These are phyloP conservation scores for Thalpophila matura DNA, from an alignment of 2,888 invertebrate species.

Conservation along the genomic window DNA sequence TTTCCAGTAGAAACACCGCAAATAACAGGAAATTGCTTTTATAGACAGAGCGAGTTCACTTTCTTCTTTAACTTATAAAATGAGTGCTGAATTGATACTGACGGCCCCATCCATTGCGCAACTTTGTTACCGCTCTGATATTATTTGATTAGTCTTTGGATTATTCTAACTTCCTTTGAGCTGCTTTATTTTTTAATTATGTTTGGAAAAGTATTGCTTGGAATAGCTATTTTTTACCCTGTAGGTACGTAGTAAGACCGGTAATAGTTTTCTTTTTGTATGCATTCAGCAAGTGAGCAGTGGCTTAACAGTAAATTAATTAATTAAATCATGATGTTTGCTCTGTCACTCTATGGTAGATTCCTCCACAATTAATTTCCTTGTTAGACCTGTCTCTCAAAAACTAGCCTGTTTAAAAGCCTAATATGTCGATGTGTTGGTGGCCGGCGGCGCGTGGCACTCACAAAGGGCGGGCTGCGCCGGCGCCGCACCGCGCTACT, in stretches of 20 bases:
- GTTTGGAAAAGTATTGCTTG: not conserved
- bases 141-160: constrained; percentile 26
- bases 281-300: too few species aligned
- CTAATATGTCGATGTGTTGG: constrained; percentile 52
- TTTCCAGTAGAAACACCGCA: constrained; percentile 12
- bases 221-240: not conserved
- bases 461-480: constrained; percentile 64
- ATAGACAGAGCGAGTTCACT: constrained; percentile 27
- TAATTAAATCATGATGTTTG: too few species aligned
- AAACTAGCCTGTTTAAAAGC: constrained; percentile 43
- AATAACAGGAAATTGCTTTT: constrained; percentile 47
- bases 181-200: constrained; percentile 11
- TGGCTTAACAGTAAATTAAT: too few species aligned
- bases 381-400: constrained; percentile 22
- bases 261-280: not conserved
- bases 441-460: constrained; percentile 54
- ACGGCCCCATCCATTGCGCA: constrained; percentile 23
- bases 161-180: constrained; percentile 11
- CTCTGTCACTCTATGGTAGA: not conserved
- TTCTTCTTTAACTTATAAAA: constrained; percentile 18
- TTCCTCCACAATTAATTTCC: not conserved
- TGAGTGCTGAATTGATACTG: constrained; percentile 33
- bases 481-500: constrained; percentile 74
- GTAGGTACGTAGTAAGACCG: too few species aligned
- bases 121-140: not conserved